phyloP scores from a whole-genome alignment of 1,140 invertebrate genomes.

The Mizuhopecten yessoensis region DNA sequence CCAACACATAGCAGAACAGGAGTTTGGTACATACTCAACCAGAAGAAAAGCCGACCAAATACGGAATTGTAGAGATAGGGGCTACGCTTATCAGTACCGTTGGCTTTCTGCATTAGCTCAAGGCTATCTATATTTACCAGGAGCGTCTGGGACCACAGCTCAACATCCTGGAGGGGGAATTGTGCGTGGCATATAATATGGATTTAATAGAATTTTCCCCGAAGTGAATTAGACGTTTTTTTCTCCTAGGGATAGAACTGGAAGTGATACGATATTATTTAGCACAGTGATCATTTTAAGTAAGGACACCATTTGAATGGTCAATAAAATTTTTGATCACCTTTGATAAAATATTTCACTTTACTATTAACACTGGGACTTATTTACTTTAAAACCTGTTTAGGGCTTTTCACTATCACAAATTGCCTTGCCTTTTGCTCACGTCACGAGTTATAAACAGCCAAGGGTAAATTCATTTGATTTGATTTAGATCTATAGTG shows the following conservation, averaged over 20 bases:
- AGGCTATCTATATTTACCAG: not conserved
- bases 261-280: not conserved
- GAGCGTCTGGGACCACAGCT: not conserved
- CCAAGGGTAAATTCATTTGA: too few relatives aligned
- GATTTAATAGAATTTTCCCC: not conserved
- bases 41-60: not conserved
- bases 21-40: not conserved
- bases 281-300: not conserved
- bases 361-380: too few relatives aligned
- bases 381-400: too few relatives aligned
- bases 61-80: not conserved
- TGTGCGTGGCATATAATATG: not conserved
- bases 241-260: not conserved
- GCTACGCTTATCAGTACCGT: not conserved
- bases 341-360: too few relatives aligned
- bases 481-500: too few relatives aligned
- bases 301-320: not conserved
- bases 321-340: too few relatives aligned
- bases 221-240: not conserved
- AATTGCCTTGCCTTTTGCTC: too few relatives aligned
- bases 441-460: too few relatives aligned
- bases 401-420: too few relatives aligned
- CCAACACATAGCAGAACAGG: not conserved
- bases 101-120: not conserved
- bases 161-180: not conserved